Evolutionary conservation across 2,113 vertebrate genomes (phyloP).

Genomic region (Nansenia antarctica): DNA sequence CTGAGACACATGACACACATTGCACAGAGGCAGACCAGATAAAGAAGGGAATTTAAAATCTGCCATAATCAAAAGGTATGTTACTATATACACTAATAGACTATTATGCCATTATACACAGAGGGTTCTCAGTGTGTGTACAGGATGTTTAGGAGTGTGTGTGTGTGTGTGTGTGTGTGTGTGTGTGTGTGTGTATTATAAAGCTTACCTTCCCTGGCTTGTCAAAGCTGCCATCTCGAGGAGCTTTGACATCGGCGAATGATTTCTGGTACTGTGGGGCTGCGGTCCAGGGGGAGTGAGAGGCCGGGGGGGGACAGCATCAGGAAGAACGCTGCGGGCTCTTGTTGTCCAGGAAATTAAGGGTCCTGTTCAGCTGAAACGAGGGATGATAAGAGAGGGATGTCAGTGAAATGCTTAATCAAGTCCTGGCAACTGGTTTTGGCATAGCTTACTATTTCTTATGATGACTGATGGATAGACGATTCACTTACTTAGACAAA

Average conservation of each 20-base stretch:
- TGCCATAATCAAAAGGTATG: no score
- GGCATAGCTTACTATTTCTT: no score
- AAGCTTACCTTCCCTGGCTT: conserved; percentile 66
- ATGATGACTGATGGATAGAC: no score
- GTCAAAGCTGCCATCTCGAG: conserved; percentile 80
- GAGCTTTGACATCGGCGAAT: conserved; percentile 67
- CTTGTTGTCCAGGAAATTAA: conserved; percentile 68
- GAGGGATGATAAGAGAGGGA: neutral
- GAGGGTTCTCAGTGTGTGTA: no score
- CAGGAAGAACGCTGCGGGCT: conserved; percentile 72
- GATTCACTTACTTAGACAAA: no score
- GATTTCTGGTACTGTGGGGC: conserved; percentile 73
- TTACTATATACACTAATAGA: no score
- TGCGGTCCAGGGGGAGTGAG: conserved; percentile 77
- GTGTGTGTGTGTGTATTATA: neutral
- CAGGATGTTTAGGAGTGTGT: no score
- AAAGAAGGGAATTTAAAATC: no score
- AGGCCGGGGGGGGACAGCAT: conserved; percentile 76
- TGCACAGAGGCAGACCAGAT: no score
- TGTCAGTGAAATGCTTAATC: neutral
- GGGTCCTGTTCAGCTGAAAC: conserved; percentile 68
- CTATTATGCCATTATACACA: no score
- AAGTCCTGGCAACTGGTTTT: neutral
- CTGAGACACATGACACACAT: conserved; percentile 48
- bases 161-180: no score